Percentiles rank a stretch among this genome's conserved stretches.
Conservation (phyloP, 1,140 invertebrate species). For the Eueides isabella region DNA sequence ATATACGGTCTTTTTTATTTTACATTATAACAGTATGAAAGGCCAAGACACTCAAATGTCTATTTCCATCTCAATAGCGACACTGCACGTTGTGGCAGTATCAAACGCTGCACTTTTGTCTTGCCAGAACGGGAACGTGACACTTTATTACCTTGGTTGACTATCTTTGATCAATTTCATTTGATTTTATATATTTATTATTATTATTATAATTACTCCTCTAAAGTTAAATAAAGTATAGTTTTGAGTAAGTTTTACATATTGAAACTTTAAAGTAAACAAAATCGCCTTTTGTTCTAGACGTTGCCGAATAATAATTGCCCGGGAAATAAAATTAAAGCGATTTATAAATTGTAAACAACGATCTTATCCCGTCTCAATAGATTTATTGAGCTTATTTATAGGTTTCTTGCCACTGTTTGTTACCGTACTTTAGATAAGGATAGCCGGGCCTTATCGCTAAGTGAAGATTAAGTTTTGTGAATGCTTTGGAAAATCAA, state of each 20-base stretch:
- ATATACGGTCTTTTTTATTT: neutral
- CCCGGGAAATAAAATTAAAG: neutral
- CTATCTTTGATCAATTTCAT: no score
- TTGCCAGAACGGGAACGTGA: no score
- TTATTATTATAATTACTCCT: no score
- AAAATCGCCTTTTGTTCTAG: neutral
- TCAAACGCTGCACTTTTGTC: no score
- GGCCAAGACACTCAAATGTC: no score
- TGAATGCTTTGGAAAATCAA: neutral
- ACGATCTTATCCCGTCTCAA: slow-evolving; percentile 15
- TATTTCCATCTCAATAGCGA: no score
- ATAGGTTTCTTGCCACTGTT: neutral
- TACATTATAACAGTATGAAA: no score
- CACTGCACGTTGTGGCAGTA: no score
- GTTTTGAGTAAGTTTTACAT: no score
- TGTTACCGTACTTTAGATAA: slow-evolving; percentile 11
- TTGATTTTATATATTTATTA: no score
- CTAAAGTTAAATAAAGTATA: no score
- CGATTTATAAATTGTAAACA: slow-evolving; percentile 19
- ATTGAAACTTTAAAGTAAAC: neutral
- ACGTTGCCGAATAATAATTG: neutral
- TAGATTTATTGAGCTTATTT: slow-evolving; percentile 23
- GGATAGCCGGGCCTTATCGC: slow-evolving; percentile 3
- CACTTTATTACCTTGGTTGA: no score
- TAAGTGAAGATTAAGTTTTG: slow-evolving; percentile 9